These are phyloP conservation scores for Mixornis gularis DNA, from an alignment of 2,113 vertebrate genomes.

Conservation along the genomic window DNA sequence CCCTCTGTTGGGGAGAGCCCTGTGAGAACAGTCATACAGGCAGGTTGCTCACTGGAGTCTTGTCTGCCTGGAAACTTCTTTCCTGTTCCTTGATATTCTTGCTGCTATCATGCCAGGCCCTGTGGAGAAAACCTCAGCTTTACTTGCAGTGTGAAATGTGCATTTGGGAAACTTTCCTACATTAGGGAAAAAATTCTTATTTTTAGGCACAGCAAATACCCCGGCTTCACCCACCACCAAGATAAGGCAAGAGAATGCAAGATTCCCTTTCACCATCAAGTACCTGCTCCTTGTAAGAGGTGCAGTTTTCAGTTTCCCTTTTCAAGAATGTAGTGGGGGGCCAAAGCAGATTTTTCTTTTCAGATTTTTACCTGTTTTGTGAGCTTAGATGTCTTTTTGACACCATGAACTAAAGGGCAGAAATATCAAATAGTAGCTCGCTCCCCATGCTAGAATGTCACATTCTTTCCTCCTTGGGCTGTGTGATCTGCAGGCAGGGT, in stretches of 20 bases:
- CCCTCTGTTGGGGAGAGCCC: neutral
- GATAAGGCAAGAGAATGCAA: conserved; percentile 2
- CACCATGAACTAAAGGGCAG: neutral
- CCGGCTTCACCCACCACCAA: neutral
- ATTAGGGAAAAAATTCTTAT: neutral
- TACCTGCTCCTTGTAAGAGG: neutral
- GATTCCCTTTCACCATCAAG: neutral
- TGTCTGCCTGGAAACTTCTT: neutral
- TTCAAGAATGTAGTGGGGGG: neutral
- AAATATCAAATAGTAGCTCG: conserved; percentile 2
- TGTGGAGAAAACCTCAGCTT: conserved; percentile 7
- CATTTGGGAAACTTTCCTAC: conserved; percentile 16
- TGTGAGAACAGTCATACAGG: neutral
- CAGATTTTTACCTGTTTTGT: conserved; percentile 15
- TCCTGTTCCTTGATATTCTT: neutral
- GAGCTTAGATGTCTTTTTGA: conserved; percentile 7
- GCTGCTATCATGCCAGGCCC: neutral
- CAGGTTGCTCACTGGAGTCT: neutral
- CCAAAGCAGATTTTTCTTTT: conserved; percentile 29
- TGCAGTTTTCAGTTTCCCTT: conserved; percentile 25
- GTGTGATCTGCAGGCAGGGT: neutral
- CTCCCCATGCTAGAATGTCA: neutral
- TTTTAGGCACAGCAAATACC: neutral
- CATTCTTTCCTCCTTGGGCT: neutral
- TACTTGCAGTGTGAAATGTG: neutral